phyloP scores from a whole-genome alignment of 2,888 invertebrate genomes.

The Cordilura impudica region DNA sequence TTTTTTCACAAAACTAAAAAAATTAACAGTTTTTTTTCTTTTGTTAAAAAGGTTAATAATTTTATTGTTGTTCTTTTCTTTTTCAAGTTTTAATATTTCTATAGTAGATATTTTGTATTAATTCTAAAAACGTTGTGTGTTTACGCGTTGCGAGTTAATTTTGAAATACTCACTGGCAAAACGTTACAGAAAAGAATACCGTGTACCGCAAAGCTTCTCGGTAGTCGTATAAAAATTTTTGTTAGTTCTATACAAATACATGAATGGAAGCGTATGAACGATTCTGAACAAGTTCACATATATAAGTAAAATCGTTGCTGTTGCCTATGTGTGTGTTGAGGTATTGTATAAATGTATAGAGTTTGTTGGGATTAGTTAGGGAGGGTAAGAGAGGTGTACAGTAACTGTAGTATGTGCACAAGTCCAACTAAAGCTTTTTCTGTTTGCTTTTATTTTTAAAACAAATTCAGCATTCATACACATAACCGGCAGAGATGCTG shows the following conservation, averaged over 20 bases:
- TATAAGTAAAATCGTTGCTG: not conserved
- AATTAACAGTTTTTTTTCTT: slow-evolving; percentile 1
- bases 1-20: not conserved
- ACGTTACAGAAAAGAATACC: slow-evolving; percentile 58
- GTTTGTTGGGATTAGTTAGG: slow-evolving; percentile 18
- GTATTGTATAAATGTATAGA: slow-evolving; percentile 6
- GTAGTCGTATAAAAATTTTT: slow-evolving; percentile 12
- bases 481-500: not conserved
- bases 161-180: slow-evolving; percentile 69
- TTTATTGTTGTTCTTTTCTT: slow-evolving; percentile 30
- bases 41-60: slow-evolving; percentile 31
- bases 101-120: slow-evolving; percentile 33
- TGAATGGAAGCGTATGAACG: not conserved
- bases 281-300: not conserved
- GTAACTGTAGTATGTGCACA: not conserved
- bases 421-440: slow-evolving; percentile 42
- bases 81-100: not conserved
- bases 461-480: slow-evolving; percentile 14
- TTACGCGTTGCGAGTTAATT: slow-evolving; percentile 73
- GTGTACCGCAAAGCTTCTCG: slow-evolving; percentile 56
- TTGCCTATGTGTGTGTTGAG: slow-evolving; percentile 22
- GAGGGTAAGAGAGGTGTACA: slow-evolving; percentile 36
- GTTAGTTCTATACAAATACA: slow-evolving; percentile 31
- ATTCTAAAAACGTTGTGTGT: slow-evolving; percentile 63
- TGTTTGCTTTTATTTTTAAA: slow-evolving; percentile 42